These are phyloP conservation scores for Gnathonemus longibarbis DNA, from an alignment of 2,113 vertebrate species.

Conservation along the genomic window DNA sequence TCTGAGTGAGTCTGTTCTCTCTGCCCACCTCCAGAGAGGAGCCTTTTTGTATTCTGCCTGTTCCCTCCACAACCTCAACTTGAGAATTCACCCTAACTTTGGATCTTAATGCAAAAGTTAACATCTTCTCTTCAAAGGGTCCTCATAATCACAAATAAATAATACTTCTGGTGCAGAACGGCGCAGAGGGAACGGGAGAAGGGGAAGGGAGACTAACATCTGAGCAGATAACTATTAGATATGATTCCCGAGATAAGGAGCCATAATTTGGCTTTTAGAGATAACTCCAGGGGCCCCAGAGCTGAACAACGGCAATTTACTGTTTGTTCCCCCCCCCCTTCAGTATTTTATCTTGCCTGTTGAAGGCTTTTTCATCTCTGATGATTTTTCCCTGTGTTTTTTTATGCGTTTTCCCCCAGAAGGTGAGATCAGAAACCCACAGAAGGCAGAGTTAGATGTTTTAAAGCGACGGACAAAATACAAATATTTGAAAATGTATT, in stretches of 20 bases:
- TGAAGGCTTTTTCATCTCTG: too few species aligned
- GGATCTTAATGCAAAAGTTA: conserved; percentile 35
- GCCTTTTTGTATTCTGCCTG: conserved; percentile 21
- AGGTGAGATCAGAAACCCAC: too few species aligned
- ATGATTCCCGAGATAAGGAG: conserved; percentile 75
- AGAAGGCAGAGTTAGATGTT: too few species aligned
- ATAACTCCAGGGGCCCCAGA: conserved; percentile 70
- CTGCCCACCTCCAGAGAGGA: conserved; percentile 15
- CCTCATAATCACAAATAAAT: conserved; percentile 47
- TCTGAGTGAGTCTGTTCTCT: background rate
- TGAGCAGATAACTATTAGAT: conserved; percentile 70
- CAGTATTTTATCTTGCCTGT: too few species aligned
- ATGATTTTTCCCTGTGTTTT: too few species aligned
- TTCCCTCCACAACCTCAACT: conserved; percentile 21
- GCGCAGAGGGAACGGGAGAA: conserved; percentile 26
- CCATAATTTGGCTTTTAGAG: conserved; percentile 66
- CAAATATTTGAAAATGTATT: conserved; percentile 99
- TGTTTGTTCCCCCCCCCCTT: conserved; percentile 53
- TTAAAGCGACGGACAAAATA: conserved; percentile 92
- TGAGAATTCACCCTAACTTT: conserved; percentile 35
- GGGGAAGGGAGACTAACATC: conserved; percentile 37
- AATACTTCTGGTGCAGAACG: conserved; percentile 29
- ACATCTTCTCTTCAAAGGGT: conserved; percentile 43
- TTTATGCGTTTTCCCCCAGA: too few species aligned
- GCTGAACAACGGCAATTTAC: conserved; percentile 56